phyloP scores from a whole-genome alignment of 2,797 vertebrate species.

The Spinus olivaceus region DNA sequence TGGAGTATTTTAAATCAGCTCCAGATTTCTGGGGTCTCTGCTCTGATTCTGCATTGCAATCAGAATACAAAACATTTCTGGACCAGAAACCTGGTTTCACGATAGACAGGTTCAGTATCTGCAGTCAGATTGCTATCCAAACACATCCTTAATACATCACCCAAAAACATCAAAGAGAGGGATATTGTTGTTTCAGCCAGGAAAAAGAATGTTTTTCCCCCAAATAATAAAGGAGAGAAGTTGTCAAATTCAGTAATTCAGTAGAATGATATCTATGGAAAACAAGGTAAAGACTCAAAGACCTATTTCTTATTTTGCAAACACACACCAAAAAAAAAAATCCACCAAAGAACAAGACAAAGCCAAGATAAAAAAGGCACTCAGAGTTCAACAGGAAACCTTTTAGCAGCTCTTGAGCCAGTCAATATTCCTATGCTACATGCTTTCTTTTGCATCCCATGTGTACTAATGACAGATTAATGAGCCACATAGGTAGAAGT shows the following conservation, averaged over 20 bases:
- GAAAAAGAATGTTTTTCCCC: background rate
- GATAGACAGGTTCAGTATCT: background rate
- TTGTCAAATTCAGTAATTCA: background rate
- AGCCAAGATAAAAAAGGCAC: background rate
- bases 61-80: background rate
- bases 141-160: background rate
- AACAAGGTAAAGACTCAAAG: background rate
- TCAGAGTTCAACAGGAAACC: background rate
- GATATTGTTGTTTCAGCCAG: background rate
- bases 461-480: constrained; percentile 57
- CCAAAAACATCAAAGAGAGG: background rate
- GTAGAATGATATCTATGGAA: background rate
- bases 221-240: background rate
- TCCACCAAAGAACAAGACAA: background rate
- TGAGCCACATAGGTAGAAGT: constrained; percentile 46
- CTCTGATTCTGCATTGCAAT: background rate
- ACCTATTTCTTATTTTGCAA: background rate
- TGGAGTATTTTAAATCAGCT: background rate
- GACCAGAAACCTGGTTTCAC: background rate
- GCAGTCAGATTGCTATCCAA: background rate
- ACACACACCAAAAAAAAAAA: background rate
- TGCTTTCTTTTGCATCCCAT: background rate
- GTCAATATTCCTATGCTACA: background rate
- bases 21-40: background rate
- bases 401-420: constrained; percentile 5